Percentiles rank a stretch among this genome's conserved stretches.
Evolutionary conservation across 1,140 invertebrate genomes (phyloP).

Genomic region (Bombus ignitus): DNA sequence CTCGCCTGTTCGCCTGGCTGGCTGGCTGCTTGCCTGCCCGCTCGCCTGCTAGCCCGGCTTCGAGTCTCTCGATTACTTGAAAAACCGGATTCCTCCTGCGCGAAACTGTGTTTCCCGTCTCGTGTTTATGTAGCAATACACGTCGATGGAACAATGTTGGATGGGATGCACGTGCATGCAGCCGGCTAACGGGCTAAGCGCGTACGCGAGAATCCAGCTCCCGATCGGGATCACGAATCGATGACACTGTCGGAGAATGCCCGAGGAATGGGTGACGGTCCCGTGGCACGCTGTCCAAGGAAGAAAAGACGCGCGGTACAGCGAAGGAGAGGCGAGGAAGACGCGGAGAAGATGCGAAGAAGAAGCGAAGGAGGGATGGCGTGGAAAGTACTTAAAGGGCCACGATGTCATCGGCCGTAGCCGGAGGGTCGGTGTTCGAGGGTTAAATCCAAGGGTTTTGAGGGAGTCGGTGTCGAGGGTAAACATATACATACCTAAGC

Average conservation of each 20-base stretch:
- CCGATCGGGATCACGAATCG: slow-evolving; percentile 6
- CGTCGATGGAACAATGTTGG: slow-evolving; percentile 60
- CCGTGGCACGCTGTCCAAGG: neutral
- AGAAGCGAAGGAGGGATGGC: neutral
- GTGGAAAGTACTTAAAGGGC: slow-evolving; percentile 40
- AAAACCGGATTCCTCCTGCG: slow-evolving; percentile 82
- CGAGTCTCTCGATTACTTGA: slow-evolving; percentile 79
- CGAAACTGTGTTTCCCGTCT: slow-evolving; percentile 79
- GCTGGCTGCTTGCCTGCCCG: slow-evolving; percentile 37
- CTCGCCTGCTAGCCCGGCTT: slow-evolving; percentile 46
- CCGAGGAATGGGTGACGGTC: neutral
- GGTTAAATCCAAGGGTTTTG: slow-evolving; percentile 67
- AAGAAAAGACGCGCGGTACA: neutral
- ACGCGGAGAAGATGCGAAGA: neutral
- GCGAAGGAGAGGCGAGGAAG: neutral
- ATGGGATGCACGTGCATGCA: slow-evolving; percentile 48
- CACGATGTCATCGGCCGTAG: slow-evolving; percentile 56
- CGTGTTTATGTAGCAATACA: slow-evolving; percentile 77
- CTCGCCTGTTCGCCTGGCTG: slow-evolving; percentile 26
- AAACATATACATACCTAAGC: slow-evolving; percentile 58
- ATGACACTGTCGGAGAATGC: neutral
- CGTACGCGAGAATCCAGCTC: neutral
- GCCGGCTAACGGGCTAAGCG: slow-evolving; percentile 15
- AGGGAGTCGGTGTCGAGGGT: slow-evolving; percentile 64
- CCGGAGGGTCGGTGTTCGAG: slow-evolving; percentile 65